These are phyloP conservation scores for Drosophila melanica DNA, from an alignment of 1,140 invertebrate genomes.

Conservation along the genomic window DNA sequence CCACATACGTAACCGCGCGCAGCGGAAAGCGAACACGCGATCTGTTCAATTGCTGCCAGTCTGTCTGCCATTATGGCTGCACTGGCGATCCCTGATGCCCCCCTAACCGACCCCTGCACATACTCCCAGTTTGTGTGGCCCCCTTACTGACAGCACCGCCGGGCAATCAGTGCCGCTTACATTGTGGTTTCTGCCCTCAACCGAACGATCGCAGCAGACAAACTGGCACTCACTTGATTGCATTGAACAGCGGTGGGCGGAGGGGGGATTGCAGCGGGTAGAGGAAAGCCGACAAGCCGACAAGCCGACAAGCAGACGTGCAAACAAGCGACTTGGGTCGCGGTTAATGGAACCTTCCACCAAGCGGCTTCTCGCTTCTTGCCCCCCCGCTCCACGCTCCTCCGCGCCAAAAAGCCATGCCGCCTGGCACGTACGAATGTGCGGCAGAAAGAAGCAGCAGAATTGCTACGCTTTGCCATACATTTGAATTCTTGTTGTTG, in stretches of 20 bases:
- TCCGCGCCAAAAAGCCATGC: slow-evolving; percentile 19
- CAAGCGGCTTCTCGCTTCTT: slow-evolving; percentile 30
- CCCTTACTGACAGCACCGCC: slow-evolving; percentile 2
- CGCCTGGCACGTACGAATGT: slow-evolving; percentile 38
- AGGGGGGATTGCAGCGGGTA: background rate
- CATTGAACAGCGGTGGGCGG: slow-evolving; percentile 54
- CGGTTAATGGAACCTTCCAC: slow-evolving; percentile 74
- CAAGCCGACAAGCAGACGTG: slow-evolving; percentile 5
- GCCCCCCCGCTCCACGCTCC: background rate
- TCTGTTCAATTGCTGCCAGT: slow-evolving; percentile 55
- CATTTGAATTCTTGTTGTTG: slow-evolving; percentile 44
- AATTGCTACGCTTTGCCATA: slow-evolving; percentile 42
- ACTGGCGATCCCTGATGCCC: background rate
- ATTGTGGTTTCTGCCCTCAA: slow-evolving; percentile 48
- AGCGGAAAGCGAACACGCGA: slow-evolving; percentile 72
- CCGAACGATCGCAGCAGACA: slow-evolving; percentile 71
- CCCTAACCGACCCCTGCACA: background rate
- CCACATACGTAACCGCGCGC: slow-evolving; percentile 26
- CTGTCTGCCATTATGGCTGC: slow-evolving; percentile 53
- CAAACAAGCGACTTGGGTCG: slow-evolving; percentile 45
- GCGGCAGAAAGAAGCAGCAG: slow-evolving; percentile 18
- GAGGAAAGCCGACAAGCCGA: slow-evolving; percentile 6
- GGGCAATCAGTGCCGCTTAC: slow-evolving; percentile 51
- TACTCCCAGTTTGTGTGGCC: background rate
- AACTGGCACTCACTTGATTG: slow-evolving; percentile 81